phyloP scores from a whole-genome alignment of 2,797 vertebrate genomes.

The Micropoecilia bifurca region DNA sequence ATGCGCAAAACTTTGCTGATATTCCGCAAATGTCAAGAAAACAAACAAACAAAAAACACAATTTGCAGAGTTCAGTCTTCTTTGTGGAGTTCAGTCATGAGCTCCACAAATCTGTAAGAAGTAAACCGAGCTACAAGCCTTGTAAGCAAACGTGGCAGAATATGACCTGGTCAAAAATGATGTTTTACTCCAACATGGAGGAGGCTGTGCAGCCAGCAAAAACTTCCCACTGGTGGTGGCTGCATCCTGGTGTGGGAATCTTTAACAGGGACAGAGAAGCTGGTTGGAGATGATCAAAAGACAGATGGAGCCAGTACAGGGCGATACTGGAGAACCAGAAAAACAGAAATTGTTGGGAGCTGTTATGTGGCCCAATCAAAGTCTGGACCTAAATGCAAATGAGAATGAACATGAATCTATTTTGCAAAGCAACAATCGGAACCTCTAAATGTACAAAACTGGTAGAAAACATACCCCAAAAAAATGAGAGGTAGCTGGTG shows the following conservation, averaged over 20 bases:
- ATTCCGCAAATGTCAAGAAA: background rate
- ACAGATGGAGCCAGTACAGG: background rate
- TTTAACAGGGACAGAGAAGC: background rate
- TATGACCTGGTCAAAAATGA: background rate
- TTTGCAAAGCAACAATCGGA: background rate
- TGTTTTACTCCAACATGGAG: background rate
- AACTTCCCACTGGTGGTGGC: background rate
- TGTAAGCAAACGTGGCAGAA: background rate
- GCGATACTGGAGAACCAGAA: too few relatives aligned
- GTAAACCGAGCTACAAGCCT: too few relatives aligned
- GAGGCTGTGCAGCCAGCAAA: background rate
- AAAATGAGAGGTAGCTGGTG: background rate
- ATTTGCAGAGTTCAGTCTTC: too few relatives aligned
- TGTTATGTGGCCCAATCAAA: background rate
- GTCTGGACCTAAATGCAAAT: background rate
- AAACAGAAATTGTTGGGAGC: too few relatives aligned
- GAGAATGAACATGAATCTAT: background rate
- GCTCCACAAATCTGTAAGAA: too few relatives aligned
- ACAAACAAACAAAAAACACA: background rate
- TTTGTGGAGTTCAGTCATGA: too few relatives aligned
- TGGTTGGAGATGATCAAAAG: background rate
- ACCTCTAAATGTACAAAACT: background rate
- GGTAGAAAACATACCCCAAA: background rate
- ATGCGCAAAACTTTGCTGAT: too few relatives aligned
- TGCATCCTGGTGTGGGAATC: background rate